Evolutionary conservation across 2,113 vertebrate species (phyloP), one percentile per base, ranked within the genome.

Genomic region (Oryzias melastigma): DNA sequence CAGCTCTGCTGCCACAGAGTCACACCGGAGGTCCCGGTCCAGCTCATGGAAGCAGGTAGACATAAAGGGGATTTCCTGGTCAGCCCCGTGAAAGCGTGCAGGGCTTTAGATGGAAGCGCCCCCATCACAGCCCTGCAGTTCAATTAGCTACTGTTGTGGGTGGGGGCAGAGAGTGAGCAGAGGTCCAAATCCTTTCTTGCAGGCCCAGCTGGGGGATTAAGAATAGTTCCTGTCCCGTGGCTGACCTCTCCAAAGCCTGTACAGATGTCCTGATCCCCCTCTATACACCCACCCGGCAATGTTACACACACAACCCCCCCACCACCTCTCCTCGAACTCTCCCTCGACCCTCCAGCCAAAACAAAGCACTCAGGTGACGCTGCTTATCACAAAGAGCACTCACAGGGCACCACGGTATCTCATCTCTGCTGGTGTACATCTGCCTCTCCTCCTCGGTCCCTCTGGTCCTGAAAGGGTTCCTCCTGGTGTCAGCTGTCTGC

Each of bases 211-310:
- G 81, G 78, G 56, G 85, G 90, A 91, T 91, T 91, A 91, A 85
- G 72, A 85, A 73, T 76, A 76, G 82, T 88, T 88, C 83, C 89
- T 90, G 89, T 91, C 88, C 86, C 71, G 68, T 87, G 85, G 79
- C 71, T 92, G 91, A 91, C 87, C 90, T 85, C 90, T 83, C 85
- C 80, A 88, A 89, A 90, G 83, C 87, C 75, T 66, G 75, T 75
- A 59, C 89, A 91, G 89, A 91, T 90, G 90, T 89, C 87, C 80
- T 67, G 75, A 82, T 64, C 63, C 65, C 50, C 71, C 77, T 42
- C 35, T 57, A 20, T 60, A 58, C 65, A 57, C 60, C 16, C 60
- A 43, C 51, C 2, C 44, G 4, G 4, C 17, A 14, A n/a, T 4
- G 25, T 25, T 25, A 5, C 71, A 14, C 54, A 16, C 17, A 19